phyloP scores from a whole-genome alignment of 2,797 vertebrate genomes.

The Lepilemur ruficaudatus region DNA sequence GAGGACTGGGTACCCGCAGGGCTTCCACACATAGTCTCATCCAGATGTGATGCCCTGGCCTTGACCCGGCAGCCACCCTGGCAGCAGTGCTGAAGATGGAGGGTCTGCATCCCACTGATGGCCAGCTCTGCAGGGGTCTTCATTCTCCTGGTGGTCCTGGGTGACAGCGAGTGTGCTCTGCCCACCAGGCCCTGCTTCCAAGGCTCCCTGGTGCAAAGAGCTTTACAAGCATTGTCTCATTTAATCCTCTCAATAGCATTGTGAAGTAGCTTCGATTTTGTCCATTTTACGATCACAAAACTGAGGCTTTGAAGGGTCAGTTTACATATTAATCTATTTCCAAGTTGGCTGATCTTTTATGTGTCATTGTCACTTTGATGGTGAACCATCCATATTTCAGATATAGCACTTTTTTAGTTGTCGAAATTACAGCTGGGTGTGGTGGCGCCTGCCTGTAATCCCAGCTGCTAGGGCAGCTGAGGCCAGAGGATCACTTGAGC shows the following conservation, averaged over 20 bases:
- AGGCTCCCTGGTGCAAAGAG: slow-evolving; percentile 16
- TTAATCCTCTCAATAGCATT: neutral
- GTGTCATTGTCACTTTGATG: neutral
- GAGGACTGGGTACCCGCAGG: slow-evolving; percentile 34
- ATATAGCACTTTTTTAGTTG: neutral
- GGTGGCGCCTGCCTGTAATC: neutral
- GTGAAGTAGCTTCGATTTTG: neutral
- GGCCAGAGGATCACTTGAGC: neutral
- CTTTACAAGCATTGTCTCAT: neutral
- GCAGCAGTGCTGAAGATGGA: slow-evolving; percentile 41
- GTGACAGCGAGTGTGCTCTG: neutral
- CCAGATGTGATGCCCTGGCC: slow-evolving; percentile 78
- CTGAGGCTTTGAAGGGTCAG: neutral
- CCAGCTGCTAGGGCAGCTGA: neutral
- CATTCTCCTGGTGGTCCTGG: neutral
- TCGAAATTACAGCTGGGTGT: neutral
- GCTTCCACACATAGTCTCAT: slow-evolving; percentile 84
- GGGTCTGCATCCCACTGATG: slow-evolving; percentile 47
- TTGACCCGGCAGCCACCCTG: slow-evolving; percentile 52
- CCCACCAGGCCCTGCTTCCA: neutral
- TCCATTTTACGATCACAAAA: slow-evolving; percentile 10
- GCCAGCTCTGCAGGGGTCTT: slow-evolving; percentile 45
- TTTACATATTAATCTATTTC: neutral
- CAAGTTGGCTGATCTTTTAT: neutral
- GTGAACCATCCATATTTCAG: neutral